phyloP scores from a whole-genome alignment of 2,797 vertebrate species.

The Acanthurus tractus region DNA sequence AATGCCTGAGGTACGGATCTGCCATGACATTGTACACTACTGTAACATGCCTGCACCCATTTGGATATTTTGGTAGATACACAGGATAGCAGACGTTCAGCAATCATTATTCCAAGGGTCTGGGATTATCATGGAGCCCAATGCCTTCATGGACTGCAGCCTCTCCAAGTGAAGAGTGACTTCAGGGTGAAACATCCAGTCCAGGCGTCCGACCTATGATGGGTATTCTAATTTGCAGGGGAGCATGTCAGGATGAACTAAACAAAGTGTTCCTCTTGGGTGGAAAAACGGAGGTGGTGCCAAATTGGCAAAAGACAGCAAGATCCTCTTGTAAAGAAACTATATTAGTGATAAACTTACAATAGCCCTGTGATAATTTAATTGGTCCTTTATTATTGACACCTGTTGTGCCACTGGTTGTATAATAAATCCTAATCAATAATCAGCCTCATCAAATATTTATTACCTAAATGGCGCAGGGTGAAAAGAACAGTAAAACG shows the following conservation, averaged over 20 bases:
- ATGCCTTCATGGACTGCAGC: constrained; percentile 35
- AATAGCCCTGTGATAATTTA: constrained; percentile 11
- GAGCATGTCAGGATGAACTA: constrained; percentile 32
- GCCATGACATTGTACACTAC: constrained; percentile 47
- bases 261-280: constrained; percentile 49
- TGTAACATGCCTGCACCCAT: constrained; percentile 49
- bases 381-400: constrained; percentile 10
- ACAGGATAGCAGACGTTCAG: constrained; percentile 57
- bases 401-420: constrained; percentile 1
- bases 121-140: constrained; percentile 62
- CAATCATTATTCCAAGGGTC: constrained; percentile 66
- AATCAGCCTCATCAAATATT: constrained; percentile 36
- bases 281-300: constrained; percentile 41
- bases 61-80: constrained; percentile 63
- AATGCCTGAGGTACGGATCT: constrained; percentile 47
- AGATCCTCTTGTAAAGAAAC: constrained; percentile 16
- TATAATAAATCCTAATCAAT: constrained; percentile 38
- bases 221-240: constrained; percentile 40
- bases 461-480: background rate
- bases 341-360: constrained; percentile 7
- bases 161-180: constrained; percentile 58
- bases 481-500: constrained; percentile 6
- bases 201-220: constrained; percentile 32
- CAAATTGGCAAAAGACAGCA: constrained; percentile 23
- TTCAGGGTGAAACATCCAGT: constrained; percentile 54